Evolutionary conservation across 2,113 vertebrate species (phyloP).

Genomic region (Ailurus styani): DNA sequence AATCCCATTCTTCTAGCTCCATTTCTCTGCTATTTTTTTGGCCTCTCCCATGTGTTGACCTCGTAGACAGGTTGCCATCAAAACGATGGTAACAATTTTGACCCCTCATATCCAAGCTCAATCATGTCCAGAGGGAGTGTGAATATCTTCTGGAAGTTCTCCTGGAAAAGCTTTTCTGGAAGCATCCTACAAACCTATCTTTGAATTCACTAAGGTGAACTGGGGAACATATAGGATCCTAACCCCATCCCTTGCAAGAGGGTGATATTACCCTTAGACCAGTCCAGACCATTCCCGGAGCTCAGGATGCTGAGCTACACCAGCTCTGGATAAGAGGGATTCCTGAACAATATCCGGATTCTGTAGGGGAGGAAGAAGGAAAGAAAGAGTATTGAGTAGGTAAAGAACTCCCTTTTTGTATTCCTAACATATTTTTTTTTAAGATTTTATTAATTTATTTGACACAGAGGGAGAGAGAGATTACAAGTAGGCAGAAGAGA

Average conservation of each 20-base stretch:
- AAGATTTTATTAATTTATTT: too few relatives aligned
- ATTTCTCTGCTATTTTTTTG: background rate
- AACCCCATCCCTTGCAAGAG: background rate
- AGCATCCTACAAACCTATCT: background rate
- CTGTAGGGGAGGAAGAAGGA: background rate
- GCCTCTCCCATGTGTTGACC: background rate
- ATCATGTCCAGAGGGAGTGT: background rate
- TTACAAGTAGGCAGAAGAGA: too few relatives aligned
- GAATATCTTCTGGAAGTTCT: conserved; percentile 15
- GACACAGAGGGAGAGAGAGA: too few relatives aligned
- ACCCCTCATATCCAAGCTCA: background rate
- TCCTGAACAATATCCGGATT: background rate
- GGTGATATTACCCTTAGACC: background rate
- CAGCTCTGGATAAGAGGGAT: background rate
- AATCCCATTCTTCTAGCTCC: background rate
- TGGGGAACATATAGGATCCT: background rate
- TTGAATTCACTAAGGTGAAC: background rate
- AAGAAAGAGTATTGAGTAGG: background rate
- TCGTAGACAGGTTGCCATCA: background rate
- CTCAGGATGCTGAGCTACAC: background rate
- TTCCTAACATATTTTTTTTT: background rate
- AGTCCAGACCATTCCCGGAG: background rate
- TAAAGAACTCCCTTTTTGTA: background rate
- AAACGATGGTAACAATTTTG: background rate
- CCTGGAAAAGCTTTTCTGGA: background rate